Conservation (phyloP, 2,797 vertebrate species). For the Diplodus puntazzo region DNA sequence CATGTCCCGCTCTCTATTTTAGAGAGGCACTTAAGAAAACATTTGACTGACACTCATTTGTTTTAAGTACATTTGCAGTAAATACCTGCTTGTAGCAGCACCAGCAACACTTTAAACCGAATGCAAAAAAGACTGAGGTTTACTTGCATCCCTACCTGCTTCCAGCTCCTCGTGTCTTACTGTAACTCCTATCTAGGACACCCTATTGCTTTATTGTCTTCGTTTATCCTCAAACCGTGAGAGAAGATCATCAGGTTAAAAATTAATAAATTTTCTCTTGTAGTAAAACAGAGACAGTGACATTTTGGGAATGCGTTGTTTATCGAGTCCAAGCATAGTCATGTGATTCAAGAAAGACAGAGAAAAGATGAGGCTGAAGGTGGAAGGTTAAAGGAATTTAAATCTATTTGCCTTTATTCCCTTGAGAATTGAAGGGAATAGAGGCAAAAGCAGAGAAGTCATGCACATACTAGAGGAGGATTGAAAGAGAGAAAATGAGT, state of each 20-base stretch:
- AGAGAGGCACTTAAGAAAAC: neutral
- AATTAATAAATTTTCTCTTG: neutral
- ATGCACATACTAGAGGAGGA: slow-evolving; percentile 1
- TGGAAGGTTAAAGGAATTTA: neutral
- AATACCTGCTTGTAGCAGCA: neutral
- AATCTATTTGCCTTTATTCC: no score
- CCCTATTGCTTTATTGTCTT: neutral
- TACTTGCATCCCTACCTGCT: neutral
- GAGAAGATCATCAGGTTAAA: slow-evolving; percentile 7
- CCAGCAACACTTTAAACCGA: neutral
- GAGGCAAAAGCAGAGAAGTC: neutral
- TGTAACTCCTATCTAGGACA: neutral
- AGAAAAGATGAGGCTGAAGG: neutral
- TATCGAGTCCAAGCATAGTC: neutral
- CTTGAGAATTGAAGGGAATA: neutral
- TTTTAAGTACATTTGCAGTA: neutral
- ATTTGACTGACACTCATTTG: slow-evolving; percentile 2
- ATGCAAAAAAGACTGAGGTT: neutral
- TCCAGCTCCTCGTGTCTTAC: neutral
- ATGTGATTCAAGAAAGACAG: neutral
- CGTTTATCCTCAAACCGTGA: neutral
- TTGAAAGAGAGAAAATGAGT: slow-evolving; percentile 3
- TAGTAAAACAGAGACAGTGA: neutral
- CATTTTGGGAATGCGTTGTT: neutral
- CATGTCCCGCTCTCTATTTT: neutral